Base-by-base conservation (phyloP, 2,113 vertebrate genomes). In the Bubo scandiacus region DNA sequence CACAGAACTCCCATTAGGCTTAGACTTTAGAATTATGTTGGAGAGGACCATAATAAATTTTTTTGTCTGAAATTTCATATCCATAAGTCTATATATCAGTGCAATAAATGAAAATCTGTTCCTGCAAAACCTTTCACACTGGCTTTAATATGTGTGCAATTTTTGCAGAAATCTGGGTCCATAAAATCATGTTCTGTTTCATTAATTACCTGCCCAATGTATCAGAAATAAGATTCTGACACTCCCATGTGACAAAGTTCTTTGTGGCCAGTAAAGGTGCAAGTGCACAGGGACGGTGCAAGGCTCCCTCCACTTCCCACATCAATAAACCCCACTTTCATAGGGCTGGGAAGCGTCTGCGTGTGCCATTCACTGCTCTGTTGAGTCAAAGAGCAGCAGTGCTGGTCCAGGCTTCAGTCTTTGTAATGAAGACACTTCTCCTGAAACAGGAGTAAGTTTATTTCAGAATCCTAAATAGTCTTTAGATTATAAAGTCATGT, bases 361-460 rank as follows among this genome's bases (percentile, higher is more conserved):
- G 1, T 4, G 3, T 0, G 0, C 20, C 20, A 2, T 18, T 81
- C 4, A 0, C 66, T 29, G 47, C 45, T 61, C 29, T 73, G 10
- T 14, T 29, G 43, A 38, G 54, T n/a, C 81, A 80, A 30, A 2
- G 5, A 92, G n/a, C 49, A 67, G 42, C 51, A 65, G 42, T 8
- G 13, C 47, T 81, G 40, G 36, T 30, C 61, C 57, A 63, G 23
- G 38, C 17, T 73, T 55, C 72, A 88, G 67, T 36, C 49, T 94
- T 57, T 40, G 16, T 63, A 51, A 47, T 61, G 43, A 81, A 92
- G 68, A 84, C 27, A 16, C 75, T 92, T 83, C 71, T 90, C 19
- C 52, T 66, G 55, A 84, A 88, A 93, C 14, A 45, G 36, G 13
- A 59, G 14, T 32, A 78, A 89, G 91, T 61, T 93, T 63, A 86